A percentile compares a stretch with the other conserved stretches of the same genome.
These are phyloP conservation scores for Lamprotornis superbus DNA, from an alignment of 2,113 vertebrate genomes.

Conservation along the genomic window DNA sequence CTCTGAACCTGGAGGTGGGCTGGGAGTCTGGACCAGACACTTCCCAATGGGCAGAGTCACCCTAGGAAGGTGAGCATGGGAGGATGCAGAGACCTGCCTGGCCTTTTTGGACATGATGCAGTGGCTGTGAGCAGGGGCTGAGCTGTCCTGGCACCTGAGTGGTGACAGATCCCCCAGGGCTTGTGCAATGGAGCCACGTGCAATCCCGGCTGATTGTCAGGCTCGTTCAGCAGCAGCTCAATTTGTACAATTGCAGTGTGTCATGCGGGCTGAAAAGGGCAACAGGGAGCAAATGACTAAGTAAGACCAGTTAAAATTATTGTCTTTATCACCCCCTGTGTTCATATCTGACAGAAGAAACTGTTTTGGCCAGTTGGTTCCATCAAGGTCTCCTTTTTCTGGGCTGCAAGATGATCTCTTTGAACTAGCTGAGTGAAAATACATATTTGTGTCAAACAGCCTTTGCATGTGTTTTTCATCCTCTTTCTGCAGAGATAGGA, in stretches of 20 bases:
- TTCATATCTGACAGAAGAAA: background rate
- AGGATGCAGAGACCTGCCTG: accelerated
- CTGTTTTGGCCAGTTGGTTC: background rate
- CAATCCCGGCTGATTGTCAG: accelerated
- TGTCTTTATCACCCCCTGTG: background rate
- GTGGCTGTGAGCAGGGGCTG: background rate
- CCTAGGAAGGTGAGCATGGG: accelerated
- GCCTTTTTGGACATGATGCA: accelerated
- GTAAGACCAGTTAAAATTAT: background rate
- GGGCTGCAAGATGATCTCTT: background rate
- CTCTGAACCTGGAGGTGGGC: background rate
- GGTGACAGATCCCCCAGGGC: background rate
- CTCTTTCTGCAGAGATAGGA: conserved; percentile 25
- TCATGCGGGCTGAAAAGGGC: background rate
- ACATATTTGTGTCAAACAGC: background rate
- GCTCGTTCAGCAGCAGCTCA: background rate
- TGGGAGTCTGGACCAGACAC: accelerated
- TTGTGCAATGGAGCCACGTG: accelerated
- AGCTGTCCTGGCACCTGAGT: background rate
- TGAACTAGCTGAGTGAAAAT: background rate
- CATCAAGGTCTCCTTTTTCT: background rate
- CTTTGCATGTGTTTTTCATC: background rate
- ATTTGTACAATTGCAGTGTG: background rate
- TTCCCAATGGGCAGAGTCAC: accelerated
- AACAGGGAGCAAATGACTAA: background rate